Percentiles rank a stretch among this genome's conserved stretches.
Conservation (phyloP, 2,797 vertebrate genomes). For the Pogoniulus pusillus region DNA sequence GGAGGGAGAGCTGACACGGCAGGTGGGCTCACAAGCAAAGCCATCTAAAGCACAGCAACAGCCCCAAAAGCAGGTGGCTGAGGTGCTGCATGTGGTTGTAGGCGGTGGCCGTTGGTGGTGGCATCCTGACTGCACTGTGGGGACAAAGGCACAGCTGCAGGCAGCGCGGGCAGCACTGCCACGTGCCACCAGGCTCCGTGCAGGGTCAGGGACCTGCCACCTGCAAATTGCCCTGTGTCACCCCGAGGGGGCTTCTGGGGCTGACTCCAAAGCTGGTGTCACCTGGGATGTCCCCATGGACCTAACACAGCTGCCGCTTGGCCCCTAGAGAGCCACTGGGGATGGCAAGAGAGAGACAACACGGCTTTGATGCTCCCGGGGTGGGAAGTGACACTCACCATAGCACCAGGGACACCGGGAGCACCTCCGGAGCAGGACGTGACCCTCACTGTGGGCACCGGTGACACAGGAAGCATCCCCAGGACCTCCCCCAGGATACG, state of each 20-base stretch:
- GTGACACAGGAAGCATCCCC: neutral
- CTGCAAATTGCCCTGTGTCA: neutral
- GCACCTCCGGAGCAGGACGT: neutral
- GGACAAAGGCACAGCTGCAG: neutral
- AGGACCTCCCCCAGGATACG: neutral
- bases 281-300: fast-evolving
- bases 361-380: neutral
- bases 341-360: neutral
- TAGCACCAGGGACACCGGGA: neutral
- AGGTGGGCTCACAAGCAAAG: no score
- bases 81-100: no score
- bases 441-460: no score
- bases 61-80: neutral
- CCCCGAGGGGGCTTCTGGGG: fast-evolving
- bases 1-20: fast-evolving
- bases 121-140: neutral
- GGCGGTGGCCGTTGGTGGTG: neutral
- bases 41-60: fast-evolving
- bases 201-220: neutral
- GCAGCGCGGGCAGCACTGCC: neutral
- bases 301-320: neutral
- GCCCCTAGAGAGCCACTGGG: no score
- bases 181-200: neutral
- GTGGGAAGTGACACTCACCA: neutral
- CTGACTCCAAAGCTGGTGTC: fast-evolving